Conservation (phyloP, 2,888 invertebrate genomes). For the Diplolepis rosae region DNA sequence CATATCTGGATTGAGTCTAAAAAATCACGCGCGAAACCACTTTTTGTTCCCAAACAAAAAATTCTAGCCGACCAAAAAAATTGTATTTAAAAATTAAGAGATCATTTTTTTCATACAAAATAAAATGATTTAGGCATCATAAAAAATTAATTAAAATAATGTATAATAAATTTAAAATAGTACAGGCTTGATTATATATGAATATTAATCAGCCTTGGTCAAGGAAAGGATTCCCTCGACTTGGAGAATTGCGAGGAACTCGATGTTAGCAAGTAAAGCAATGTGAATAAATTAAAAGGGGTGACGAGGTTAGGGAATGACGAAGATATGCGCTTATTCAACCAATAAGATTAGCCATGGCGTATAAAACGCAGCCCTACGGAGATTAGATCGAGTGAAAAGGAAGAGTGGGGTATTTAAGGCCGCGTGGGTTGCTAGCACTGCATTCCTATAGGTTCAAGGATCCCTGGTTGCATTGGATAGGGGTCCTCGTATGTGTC, state of each 20-base stretch:
- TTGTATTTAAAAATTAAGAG: too few species aligned
- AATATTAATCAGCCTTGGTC: background rate
- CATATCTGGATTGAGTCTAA: too few species aligned
- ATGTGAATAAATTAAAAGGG: conserved; percentile 43
- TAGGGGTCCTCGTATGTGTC: conserved; percentile 30
- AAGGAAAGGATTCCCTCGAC: background rate
- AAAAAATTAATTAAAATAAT: too few species aligned
- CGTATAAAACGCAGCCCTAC: conserved; percentile 57
- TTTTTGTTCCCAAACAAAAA: too few species aligned
- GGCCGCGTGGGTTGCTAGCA: conserved; percentile 69
- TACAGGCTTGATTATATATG: too few species aligned
- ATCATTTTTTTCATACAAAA: too few species aligned
- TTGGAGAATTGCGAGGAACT: background rate
- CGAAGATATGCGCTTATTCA: conserved; percentile 32
- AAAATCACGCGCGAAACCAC: too few species aligned
- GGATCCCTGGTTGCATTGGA: conserved; percentile 63
- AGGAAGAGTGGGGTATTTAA: conserved; percentile 59
- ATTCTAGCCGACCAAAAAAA: too few species aligned
- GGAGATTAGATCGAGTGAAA: conserved; percentile 62
- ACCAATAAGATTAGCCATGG: conserved; percentile 35
- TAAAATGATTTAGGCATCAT: too few species aligned
- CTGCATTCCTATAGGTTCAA: conserved; percentile 72
- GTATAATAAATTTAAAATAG: too few species aligned
- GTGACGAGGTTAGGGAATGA: conserved; percentile 41
- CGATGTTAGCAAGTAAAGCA: conserved; percentile 41